Evolutionary conservation across 2,113 vertebrate genomes (phyloP).

Genomic region (Malaclemys terrapin): DNA sequence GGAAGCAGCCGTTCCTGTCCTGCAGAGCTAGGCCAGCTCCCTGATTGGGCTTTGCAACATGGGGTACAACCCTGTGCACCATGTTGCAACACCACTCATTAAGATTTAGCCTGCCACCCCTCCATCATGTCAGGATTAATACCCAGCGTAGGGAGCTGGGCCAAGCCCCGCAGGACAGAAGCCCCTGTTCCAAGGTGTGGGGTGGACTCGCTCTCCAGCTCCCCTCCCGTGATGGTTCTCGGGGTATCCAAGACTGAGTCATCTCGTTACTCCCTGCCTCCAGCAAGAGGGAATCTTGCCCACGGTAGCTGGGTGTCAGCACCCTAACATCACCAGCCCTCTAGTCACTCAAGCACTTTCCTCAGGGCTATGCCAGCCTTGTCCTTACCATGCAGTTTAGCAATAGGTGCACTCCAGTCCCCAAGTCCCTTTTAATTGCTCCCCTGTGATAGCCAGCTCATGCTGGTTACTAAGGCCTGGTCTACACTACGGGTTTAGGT

Average conservation of each 20-base stretch:
- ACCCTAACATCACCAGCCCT: not conserved
- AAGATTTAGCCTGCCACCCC: not conserved
- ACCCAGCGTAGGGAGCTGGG: not conserved
- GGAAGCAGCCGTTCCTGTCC: too few species aligned
- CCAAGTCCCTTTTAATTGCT: not conserved
- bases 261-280: not conserved
- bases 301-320: not conserved
- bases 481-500: too few species aligned
- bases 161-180: not conserved
- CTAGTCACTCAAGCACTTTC: not conserved
- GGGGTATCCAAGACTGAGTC: not conserved
- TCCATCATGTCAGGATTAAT: not conserved
- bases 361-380: not conserved
- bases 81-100: not conserved
- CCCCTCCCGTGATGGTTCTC: not conserved
- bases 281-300: not conserved
- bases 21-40: too few species aligned
- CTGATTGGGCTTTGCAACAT: too few species aligned
- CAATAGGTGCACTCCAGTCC: not conserved
- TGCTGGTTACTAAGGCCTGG: not conserved
- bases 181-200: not conserved
- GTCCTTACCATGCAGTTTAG: not conserved
- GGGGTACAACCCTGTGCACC: not conserved
- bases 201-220: not conserved
- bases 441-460: not conserved